Percentiles rank a stretch among this genome's conserved stretches.
Evolutionary conservation across 2,113 vertebrate genomes (phyloP).

Genomic region (Brachyhypopomus occidentalis): DNA sequence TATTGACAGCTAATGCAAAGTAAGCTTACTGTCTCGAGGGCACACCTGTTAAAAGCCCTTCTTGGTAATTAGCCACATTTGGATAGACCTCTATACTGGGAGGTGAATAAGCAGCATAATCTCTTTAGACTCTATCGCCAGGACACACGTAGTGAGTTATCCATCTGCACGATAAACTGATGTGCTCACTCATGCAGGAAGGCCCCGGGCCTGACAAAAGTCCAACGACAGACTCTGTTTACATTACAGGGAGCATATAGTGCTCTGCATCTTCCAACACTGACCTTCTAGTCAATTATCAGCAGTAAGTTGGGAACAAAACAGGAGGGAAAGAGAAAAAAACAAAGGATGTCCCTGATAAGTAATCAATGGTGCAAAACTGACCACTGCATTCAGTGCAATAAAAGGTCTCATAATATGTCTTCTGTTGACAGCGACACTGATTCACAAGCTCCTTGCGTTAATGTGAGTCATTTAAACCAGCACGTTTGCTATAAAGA

Average conservation of each 20-base stretch:
- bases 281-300: neutral
- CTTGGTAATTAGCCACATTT: neutral
- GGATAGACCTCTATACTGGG: neutral
- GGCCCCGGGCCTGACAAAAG: neutral
- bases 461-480: neutral
- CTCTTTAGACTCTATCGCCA: neutral
- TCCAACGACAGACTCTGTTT: neutral
- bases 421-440: neutral
- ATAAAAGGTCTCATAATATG: neutral
- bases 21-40: neutral
- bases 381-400: neutral
- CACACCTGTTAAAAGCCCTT: neutral
- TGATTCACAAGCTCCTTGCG: neutral
- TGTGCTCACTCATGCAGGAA: conserved; percentile 8
- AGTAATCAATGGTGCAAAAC: neutral
- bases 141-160: neutral
- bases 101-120: neutral
- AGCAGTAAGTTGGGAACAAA: too few relatives aligned
- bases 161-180: neutral
- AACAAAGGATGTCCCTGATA: neutral
- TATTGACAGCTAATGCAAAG: conserved; percentile 10
- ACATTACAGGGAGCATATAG: neutral
- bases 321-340: too few relatives aligned
- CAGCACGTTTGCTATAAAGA: neutral
- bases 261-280: neutral